A percentile compares a stretch with the other conserved stretches of the same genome.
Conservation (phyloP, 2,888 invertebrate genomes). For the Callosobruchus maculatus region DNA sequence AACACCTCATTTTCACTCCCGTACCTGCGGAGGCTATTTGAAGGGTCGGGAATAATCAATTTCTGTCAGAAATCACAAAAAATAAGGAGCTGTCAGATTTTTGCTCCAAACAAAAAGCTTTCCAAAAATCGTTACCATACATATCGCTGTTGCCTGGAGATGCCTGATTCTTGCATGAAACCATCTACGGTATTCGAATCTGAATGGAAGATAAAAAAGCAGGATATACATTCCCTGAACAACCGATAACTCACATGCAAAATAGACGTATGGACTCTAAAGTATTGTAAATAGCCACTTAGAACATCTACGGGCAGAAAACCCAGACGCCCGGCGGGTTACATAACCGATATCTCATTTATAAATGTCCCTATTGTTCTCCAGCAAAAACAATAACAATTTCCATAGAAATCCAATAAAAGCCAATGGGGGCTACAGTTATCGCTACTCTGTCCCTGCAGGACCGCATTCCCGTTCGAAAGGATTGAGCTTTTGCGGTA, state of each 20-base stretch:
- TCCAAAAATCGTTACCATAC: too few species aligned
- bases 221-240: not conserved
- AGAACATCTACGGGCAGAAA: not conserved
- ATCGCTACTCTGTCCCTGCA: constrained; percentile 20
- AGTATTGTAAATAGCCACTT: not conserved
- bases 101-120: too few species aligned
- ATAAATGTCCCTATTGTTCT: constrained; percentile 27
- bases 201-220: not conserved
- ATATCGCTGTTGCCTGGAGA: too few species aligned
- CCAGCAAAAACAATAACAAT: constrained; percentile 31
- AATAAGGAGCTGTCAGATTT: too few species aligned
- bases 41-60: too few species aligned
- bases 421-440: constrained; percentile 30
- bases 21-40: too few species aligned
- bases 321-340: not conserved
- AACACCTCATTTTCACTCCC: too few species aligned
- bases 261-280: not conserved
- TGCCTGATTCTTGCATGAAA: too few species aligned
- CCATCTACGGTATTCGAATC: too few species aligned
- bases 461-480: not conserved
- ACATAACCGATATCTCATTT: constrained; percentile 5
- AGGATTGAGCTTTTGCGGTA: not conserved
- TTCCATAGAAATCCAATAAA: constrained; percentile 34
- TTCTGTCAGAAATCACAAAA: too few species aligned
- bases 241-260: not conserved